phyloP scores from a whole-genome alignment of 2,888 invertebrate species.

The Blomia tropicalis region DNA sequence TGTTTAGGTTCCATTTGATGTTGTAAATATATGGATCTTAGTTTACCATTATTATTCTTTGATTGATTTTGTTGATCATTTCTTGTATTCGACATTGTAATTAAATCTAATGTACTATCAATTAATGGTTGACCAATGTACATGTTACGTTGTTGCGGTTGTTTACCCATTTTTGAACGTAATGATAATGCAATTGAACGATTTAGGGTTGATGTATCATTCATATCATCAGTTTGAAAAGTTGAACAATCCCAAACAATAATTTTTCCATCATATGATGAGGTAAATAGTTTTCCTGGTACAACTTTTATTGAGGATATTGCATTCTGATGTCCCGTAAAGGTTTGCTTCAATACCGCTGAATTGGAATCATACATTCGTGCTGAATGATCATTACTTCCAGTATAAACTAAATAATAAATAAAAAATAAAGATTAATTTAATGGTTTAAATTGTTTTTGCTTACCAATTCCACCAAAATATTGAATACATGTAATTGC shows the following conservation, averaged over 20 bases:
- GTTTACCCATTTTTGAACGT: background rate
- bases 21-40: no score
- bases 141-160: background rate
- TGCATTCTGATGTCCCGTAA: constrained; percentile 36
- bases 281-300: constrained; percentile 37
- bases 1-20: background rate
- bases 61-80: no score
- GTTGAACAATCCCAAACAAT: constrained; percentile 35
- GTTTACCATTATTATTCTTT: no score
- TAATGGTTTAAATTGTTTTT: background rate
- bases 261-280: constrained; percentile 37
- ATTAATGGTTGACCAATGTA: background rate
- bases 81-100: background rate
- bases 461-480: constrained; percentile 37
- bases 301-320: constrained; percentile 37
- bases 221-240: background rate
- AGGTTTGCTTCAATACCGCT: constrained; percentile 35
- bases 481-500: constrained; percentile 39
- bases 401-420: constrained; percentile 37
- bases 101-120: background rate
- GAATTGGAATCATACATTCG: constrained; percentile 39
- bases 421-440: background rate
- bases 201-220: background rate
- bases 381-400: constrained; percentile 37
- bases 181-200: background rate